Evolutionary conservation across 2,888 invertebrate species (phyloP).

Genomic region (Minunthozetes semirufus): DNA sequence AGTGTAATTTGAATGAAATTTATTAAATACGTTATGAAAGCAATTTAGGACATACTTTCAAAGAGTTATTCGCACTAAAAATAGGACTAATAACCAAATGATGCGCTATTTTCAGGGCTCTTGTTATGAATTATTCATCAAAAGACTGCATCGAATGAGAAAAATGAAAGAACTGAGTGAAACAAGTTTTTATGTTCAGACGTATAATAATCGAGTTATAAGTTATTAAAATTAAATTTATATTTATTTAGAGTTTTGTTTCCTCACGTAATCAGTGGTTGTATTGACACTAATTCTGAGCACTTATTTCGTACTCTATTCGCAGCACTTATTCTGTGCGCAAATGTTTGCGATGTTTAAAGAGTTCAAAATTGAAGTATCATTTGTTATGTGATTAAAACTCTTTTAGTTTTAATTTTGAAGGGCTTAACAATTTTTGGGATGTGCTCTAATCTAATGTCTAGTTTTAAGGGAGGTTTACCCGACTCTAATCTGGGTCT

Average conservation of each 20-base stretch:
- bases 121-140: not conserved
- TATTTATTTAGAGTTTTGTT: not conserved
- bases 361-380: too few relatives aligned
- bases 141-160: not conserved
- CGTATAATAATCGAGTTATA: not conserved
- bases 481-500: too few relatives aligned
- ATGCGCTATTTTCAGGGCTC: constrained; percentile 6
- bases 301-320: not conserved
- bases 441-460: too few relatives aligned
- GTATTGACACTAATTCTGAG: not conserved
- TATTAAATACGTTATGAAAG: not conserved
- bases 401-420: too few relatives aligned
- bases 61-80: not conserved
- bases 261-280: not conserved
- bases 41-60: not conserved
- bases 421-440: too few relatives aligned
- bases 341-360: too few relatives aligned
- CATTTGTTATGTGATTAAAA: too few relatives aligned
- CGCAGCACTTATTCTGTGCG: not conserved
- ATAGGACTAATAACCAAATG: constrained; percentile 2
- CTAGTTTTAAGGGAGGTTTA: too few relatives aligned
- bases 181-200: not conserved
- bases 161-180: not conserved
- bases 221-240: not conserved
- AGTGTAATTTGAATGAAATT: not conserved